Evolutionary conservation across 2,113 vertebrate species (phyloP).

Genomic region (Rhadina sibilatrix): DNA sequence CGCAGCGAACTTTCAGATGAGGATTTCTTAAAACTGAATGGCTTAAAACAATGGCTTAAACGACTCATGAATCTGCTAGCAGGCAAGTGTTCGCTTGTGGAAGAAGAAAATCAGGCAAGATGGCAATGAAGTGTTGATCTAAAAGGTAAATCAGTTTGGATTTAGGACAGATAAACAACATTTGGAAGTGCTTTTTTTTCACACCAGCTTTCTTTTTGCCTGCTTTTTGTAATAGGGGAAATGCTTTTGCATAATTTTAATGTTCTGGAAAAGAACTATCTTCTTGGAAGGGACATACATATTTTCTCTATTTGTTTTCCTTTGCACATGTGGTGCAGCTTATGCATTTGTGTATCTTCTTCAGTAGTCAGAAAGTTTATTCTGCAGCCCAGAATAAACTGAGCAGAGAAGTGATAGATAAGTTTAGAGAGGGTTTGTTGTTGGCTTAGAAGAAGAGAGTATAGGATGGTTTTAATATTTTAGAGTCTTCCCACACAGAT

Average conservation of each 20-base stretch:
- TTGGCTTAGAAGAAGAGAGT: slow-evolving; percentile 36
- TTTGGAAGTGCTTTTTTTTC: background rate
- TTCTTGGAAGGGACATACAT: background rate
- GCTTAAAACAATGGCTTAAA: background rate
- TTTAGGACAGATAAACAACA: background rate
- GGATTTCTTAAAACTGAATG: background rate
- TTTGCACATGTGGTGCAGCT: background rate
- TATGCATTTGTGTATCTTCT: background rate
- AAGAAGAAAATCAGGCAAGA: background rate
- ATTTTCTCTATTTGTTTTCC: background rate
- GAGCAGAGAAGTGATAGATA: slow-evolving; percentile 46
- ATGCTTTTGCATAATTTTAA: background rate
- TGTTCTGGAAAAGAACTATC: background rate
- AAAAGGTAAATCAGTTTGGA: background rate
- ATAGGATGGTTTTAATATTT: slow-evolving; percentile 75
- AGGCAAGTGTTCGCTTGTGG: background rate
- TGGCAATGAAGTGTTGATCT: background rate
- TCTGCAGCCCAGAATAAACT: slow-evolving; percentile 22
- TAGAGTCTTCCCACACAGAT: slow-evolving; percentile 83
- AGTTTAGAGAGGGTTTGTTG: background rate
- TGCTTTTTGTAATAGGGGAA: background rate
- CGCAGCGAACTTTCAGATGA: background rate
- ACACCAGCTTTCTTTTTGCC: background rate
- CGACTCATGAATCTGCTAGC: background rate
- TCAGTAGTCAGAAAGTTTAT: slow-evolving; percentile 27